phyloP scores from a whole-genome alignment of 2,888 invertebrate species.

The Drosophila rellima region DNA sequence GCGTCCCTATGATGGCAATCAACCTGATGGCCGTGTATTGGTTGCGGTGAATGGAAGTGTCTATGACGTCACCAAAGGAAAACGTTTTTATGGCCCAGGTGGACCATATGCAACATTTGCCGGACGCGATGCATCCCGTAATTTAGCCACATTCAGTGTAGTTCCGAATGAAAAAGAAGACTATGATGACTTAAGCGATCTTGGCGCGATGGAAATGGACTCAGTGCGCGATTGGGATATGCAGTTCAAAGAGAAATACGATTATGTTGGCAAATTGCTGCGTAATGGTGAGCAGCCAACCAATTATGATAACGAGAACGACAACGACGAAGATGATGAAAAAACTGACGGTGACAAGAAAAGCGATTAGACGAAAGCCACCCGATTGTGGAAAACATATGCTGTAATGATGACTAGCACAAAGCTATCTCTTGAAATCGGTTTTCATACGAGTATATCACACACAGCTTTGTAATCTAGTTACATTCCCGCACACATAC shows the following conservation, averaged over 20 bases:
- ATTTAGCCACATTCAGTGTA: slow-evolving; percentile 96
- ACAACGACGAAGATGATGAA: slow-evolving; percentile 86
- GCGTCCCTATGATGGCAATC: slow-evolving; percentile 93
- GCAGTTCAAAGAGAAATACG: slow-evolving; percentile 98
- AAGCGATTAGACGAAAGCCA: slow-evolving; percentile 31
- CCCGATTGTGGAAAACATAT: slow-evolving; percentile 8
- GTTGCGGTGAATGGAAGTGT: slow-evolving; percentile 98
- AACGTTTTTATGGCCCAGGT: slow-evolving; percentile 97
- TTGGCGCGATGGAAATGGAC: slow-evolving; percentile 97
- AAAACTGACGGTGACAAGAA: slow-evolving; percentile 48
- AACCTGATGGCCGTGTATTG: slow-evolving; percentile 94
- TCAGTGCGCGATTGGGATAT: slow-evolving; percentile 98
- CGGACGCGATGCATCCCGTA: slow-evolving; percentile 97
- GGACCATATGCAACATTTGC: slow-evolving; percentile 98
- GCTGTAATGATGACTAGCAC: slow-evolving; percentile 50
- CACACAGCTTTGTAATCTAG: slow-evolving; percentile 39
- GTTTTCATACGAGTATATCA: slow-evolving; percentile 16
- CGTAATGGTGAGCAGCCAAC: slow-evolving; percentile 96
- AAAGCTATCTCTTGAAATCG: slow-evolving; percentile 19
- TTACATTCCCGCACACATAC: slow-evolving; percentile 28
- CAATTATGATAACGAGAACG: slow-evolving; percentile 93
- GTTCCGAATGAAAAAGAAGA: slow-evolving; percentile 92
- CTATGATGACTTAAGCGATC: slow-evolving; percentile 98
- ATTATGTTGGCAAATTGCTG: slow-evolving; percentile 94
- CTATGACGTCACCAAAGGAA: slow-evolving; percentile 97